phyloP scores from a whole-genome alignment of 2,797 vertebrate genomes.

The Xiphophorus birchmanni region DNA sequence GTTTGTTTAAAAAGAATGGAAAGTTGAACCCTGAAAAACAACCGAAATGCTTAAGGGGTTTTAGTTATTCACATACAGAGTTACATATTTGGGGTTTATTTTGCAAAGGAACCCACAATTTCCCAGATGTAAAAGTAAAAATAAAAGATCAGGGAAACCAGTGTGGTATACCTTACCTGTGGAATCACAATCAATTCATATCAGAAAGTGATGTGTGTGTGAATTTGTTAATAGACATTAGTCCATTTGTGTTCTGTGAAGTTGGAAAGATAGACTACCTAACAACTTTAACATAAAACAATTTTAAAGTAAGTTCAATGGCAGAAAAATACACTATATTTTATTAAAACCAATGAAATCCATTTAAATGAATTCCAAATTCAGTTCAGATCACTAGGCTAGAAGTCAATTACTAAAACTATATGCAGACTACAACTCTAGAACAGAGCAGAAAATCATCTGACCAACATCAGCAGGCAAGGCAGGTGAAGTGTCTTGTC shows the following conservation, averaged over 20 bases:
- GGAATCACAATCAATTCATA: background rate
- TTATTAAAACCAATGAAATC: background rate
- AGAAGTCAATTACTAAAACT: too few species aligned
- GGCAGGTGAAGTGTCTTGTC: too few species aligned
- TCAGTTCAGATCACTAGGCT: background rate
- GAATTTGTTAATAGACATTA: background rate
- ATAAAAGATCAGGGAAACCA: background rate
- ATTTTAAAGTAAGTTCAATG: background rate
- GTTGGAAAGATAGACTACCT: background rate
- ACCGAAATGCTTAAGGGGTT: conserved; percentile 34
- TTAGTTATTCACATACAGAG: conserved; percentile 31
- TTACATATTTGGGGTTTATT: conserved; percentile 18
- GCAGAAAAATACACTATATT: background rate
- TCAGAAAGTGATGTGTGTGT: background rate
- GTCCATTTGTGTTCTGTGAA: background rate
- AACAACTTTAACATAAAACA: background rate
- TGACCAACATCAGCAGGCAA: too few species aligned
- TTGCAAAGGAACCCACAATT: background rate
- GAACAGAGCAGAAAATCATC: too few species aligned
- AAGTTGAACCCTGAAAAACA: conserved; percentile 47
- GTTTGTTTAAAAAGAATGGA: conserved; percentile 58
- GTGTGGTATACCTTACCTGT: background rate
- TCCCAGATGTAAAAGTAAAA: background rate
- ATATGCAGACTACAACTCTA: too few species aligned
- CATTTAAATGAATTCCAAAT: background rate